Evolutionary conservation across 2,113 vertebrate species (phyloP), one percentile per base, ranked within the genome.

Genomic region (Nibea coibor): DNA sequence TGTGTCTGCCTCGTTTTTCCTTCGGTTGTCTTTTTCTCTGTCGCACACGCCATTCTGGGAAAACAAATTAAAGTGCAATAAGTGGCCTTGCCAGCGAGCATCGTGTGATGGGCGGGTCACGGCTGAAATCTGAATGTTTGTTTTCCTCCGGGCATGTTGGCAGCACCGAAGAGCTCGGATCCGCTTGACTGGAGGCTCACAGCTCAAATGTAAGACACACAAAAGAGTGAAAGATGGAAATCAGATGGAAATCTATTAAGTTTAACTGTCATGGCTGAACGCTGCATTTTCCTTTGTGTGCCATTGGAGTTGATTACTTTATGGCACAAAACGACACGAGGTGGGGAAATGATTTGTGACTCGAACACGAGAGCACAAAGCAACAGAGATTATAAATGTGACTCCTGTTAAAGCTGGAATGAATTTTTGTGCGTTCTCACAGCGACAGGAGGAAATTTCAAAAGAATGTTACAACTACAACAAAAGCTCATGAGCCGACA

Each of bases 61-160:
- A 78, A 85, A 72, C 65, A 76, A 83, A 88, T 81, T 77, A 77
- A 75, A 81, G 78, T 43, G 53, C 43, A 59, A 67, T 65, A 79
- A 84, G 56, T 39, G 74, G 63, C 24, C 28, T 35, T 67, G 68
- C 10, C 56, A 16, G 71, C 12, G 1, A 16, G 56, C 2, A 59
- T 67, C 24, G 16, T 65, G 75, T 78, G 79, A 71, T 14, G 31
- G 20, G 48, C 1, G 4, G 53, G 53, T 61, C 24, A 73, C 2
- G 12, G 42, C 24, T 0, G 11, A 86, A 78, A 73, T 28, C 19
- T n/a, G n/a, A 11, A 10, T 22, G 10, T 28, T 57, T 54, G 19
- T 35, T 63, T 35, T 63, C 6, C n/a, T 7, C 17, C 45, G 31
- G 51, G 65, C 26, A 5, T 11, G 75, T 22, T 31, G 54, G 43